Evolutionary conservation across 1,140 invertebrate genomes (phyloP), one percentile per base, ranked within the genome.

Genomic region (Bombus ignitus): DNA sequence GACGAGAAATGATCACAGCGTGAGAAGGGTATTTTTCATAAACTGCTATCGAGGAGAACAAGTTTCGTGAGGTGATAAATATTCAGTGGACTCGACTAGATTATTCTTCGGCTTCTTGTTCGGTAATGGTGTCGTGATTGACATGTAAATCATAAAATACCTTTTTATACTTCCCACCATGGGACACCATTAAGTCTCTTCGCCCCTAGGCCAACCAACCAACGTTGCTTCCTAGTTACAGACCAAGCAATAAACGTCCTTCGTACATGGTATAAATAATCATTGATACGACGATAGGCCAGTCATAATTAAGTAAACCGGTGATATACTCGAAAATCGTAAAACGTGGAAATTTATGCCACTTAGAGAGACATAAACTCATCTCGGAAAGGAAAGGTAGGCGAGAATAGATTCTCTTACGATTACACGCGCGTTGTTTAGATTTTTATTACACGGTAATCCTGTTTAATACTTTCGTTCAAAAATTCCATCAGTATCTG

Each of bases 131-230:
- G 85, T 62, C 79, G 47, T 70, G 84, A 89, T 89, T 89, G 84
- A 86, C 88, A 89, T 89, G 87, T 89, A 89, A 89, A 89, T 89
- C 88, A 86, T 89, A 85, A 74, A 83, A 85, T 53, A 70, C 59
- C 84, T 83, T 89, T 83, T 89, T 88, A 62, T 84, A 53, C 18
- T 59, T 53, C 8, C 76, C 79, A 76, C 66, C 86, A 59, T 78
- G 47, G 75, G 83, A 86, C 71, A 86, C 85, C 76, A 87, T 89
- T 89, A 89, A 80, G 39, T 76, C 77, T 37, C 28, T 35, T 72
- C 71, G 77, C 76, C 84, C 80, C 37, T 62, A 57, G 59, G 75
- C 59, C 84, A 59, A 65, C 57, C 84, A 53, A 65, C 57, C 76
- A 65, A 62, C 32, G 32, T 68, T 18, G 18, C 35, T 32, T 32